Evolutionary conservation across 2,113 vertebrate species (phyloP), one percentile per base, ranked within the genome.

Genomic region (Micronycteris hirsuta): DNA sequence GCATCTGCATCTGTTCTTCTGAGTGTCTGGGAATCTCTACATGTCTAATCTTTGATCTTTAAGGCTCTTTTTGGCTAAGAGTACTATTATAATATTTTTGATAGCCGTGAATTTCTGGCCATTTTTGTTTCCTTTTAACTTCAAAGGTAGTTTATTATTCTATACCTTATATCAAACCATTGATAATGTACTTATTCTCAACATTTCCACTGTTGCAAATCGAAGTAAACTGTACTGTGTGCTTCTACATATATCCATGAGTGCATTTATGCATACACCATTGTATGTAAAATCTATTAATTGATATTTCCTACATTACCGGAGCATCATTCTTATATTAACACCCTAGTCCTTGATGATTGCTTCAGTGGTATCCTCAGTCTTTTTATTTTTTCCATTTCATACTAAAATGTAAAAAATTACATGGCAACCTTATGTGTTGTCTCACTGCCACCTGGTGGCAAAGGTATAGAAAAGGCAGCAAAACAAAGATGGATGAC

Each of bases 361-460:
- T 65, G 33, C 33, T 33, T 89, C 67, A 80, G 16, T 56, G 11
- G 24, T 80, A 24, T 36, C 52, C n/a, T 94, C 28, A 49, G 19
- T 77, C 43, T 43, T 38, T 56, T n/a, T 38, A n/a, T n/a, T n/a
- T 58, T 49, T n/a, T 8, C 82, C 45, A 86, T 92, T 96, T 95
- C 33, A 78, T 93, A 74, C 47, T 81, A 92, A 93, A 94, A 91
- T 78, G 41, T 93, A 73, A 90, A 47, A 95, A 94, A 88, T 86
- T 76, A 41, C 26, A 17, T 80, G 71, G n/a, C 49, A 56, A 88
- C 28, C 47, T 56, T 90, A 33, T 89, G 36, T 95, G 91, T 97
- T 77, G 70, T 78, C 86, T 58, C 88, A 91, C 94, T 98, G 96
- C 97, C 96, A 97, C 97, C 97, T 98, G 93, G 96, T 97, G 97